phyloP scores from a whole-genome alignment of 2,888 invertebrate species.

The Drosophila paracracens region DNA sequence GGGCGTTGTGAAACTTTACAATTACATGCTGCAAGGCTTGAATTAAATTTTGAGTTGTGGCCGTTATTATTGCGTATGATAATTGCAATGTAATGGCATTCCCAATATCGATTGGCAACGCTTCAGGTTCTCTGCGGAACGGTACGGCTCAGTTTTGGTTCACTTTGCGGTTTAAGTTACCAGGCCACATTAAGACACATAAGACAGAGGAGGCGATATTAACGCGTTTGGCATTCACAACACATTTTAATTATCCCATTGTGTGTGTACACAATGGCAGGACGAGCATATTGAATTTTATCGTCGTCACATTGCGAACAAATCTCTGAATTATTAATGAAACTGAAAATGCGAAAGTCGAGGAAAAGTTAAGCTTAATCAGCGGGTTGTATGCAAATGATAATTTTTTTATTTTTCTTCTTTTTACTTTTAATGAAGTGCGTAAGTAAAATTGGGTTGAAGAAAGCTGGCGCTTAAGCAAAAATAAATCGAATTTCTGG shows the following conservation, averaged over 20 bases:
- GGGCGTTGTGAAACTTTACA: slow-evolving; percentile 72
- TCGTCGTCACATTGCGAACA: slow-evolving; percentile 43
- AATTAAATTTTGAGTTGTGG: slow-evolving; percentile 75
- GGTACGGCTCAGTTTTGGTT: neutral
- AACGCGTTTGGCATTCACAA: neutral
- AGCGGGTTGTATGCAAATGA: slow-evolving; percentile 15
- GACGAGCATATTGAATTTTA: slow-evolving; percentile 54
- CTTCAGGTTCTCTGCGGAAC: neutral
- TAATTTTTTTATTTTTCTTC: neutral
- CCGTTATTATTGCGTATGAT: slow-evolving; percentile 73
- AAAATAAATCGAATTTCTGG: neutral
- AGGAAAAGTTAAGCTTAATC: slow-evolving; percentile 19
- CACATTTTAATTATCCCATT: slow-evolving; percentile 72
- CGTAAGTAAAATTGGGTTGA: neutral
- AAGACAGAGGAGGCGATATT: neutral
- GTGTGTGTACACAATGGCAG: slow-evolving; percentile 28
- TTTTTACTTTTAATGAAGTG: neutral
- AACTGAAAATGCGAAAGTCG: slow-evolving; percentile 11
- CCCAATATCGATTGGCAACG: slow-evolving; percentile 33
- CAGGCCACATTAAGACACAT: neutral
- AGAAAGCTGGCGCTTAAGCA: neutral
- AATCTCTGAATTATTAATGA: slow-evolving; percentile 55
- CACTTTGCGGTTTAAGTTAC: neutral
- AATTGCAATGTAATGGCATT: slow-evolving; percentile 75
- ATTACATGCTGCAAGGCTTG: slow-evolving; percentile 64